Evolutionary conservation across 35 echinoderm and acorn worm genomes (phyloP), one percentile per base, ranked within the genome.

Genomic region (Apostichopus californicus): DNA sequence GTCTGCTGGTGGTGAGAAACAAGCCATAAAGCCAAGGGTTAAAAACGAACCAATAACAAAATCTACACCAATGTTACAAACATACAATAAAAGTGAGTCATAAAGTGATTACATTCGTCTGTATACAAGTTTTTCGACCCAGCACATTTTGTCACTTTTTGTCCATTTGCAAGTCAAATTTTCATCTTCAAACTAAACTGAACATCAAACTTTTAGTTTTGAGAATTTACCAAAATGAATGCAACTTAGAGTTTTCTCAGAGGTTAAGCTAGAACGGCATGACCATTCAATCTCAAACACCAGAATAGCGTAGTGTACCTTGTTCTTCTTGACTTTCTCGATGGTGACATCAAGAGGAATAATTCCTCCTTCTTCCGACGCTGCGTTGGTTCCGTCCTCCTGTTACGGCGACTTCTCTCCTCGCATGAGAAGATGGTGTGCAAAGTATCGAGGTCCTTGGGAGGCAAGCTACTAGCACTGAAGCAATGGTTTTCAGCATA

Each of bases 301-400:
- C 28, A 22, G 17, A 61, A 61, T 61, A 61, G 0, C 5, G 58
- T 0, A 61, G 58, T 61, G 10, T 89, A 91, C 89, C 77, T 91
- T 79, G 53, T 91, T 54, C 56, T 91, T 58, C 93, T 97, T 25
- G 93, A 90, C 72, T 90, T 94, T 78, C 95, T 94, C 21, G 95
- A 97, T 1, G 95, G 95, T 7, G 95, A 97, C 93, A 97, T 90
- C 20, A 97, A 91, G 6, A 91, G 80, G 21, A 94, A 91, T 5
- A 78, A 68, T 59, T 94, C 93, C n/a, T 84, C 73, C 57, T 90
- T 90, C 63, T 86, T 91, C 73, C 77, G 78, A 17, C 89, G 21
- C 25, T 91, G 71, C 5, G 54, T 57, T 6, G 46, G 34, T 28
- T 79, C 89, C 34, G 54, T 78, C 59, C 18, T 77, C 68, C 73